Evolutionary conservation across 2,888 invertebrate species (phyloP).

Genomic region (Lissonota sp.): DNA sequence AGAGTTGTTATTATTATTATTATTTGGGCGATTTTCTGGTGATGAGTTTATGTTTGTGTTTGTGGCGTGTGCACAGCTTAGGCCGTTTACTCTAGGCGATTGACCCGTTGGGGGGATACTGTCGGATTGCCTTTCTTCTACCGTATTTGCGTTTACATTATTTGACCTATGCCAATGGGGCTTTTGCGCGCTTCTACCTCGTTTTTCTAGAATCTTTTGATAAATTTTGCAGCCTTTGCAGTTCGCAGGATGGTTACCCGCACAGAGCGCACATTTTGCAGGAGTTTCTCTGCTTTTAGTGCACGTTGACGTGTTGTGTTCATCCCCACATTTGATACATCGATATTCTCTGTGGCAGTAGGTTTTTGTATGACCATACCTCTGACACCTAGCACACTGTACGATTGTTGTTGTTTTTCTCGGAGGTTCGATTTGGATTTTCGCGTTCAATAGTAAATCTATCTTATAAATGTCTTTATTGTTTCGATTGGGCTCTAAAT

Average conservation of each 20-base stretch:
- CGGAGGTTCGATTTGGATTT: constrained; percentile 55
- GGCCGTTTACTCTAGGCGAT: background rate
- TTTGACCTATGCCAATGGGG: constrained; percentile 18
- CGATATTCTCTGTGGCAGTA: constrained; percentile 4
- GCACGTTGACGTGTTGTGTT: constrained; percentile 45
- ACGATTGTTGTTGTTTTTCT: constrained; percentile 48
- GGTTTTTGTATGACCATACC: background rate
- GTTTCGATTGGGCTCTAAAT: constrained; percentile 60
- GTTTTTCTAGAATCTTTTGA: constrained; percentile 26
- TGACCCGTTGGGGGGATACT: constrained; percentile 7
- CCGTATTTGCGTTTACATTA: background rate
- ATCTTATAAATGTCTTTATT: constrained; percentile 59
- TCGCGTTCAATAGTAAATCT: constrained; percentile 42
- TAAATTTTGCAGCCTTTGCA: constrained; percentile 31
- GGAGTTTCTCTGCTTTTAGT: constrained; percentile 17
- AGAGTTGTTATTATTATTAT: constrained; percentile 8
- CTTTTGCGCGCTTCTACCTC: constrained; percentile 20
- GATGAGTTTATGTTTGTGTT: constrained; percentile 15
- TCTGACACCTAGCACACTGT: constrained; percentile 48
- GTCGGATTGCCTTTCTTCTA: background rate
- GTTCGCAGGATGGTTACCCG: constrained; percentile 4
- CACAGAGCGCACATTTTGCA: constrained; percentile 24
- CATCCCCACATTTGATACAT: constrained; percentile 49
- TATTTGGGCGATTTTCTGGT: constrained; percentile 10
- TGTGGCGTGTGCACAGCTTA: constrained; percentile 34